A percentile compares a stretch with the other conserved stretches of the same genome.
These are phyloP conservation scores for Hippolais icterina DNA, from an alignment of 2,113 vertebrate species.

Conservation along the genomic window DNA sequence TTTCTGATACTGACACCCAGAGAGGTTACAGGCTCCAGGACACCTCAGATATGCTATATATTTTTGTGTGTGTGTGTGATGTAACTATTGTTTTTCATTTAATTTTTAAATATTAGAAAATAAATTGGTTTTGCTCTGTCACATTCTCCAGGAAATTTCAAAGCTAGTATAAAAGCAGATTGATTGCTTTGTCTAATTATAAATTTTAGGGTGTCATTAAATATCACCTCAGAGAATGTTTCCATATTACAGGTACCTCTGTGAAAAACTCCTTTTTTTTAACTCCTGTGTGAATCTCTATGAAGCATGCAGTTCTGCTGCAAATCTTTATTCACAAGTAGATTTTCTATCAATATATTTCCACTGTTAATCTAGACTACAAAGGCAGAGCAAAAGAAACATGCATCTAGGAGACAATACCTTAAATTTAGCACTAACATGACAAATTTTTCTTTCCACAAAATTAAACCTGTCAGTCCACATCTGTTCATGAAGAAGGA, in stretches of 20 bases:
- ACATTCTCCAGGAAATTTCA: background rate
- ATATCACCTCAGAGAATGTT: background rate
- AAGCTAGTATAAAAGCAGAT: background rate
- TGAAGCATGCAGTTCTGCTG: background rate
- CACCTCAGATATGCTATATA: background rate
- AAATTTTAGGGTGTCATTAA: background rate
- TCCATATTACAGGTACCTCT: background rate
- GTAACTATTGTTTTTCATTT: background rate
- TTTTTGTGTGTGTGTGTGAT: background rate
- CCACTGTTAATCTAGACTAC: background rate
- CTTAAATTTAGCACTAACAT: background rate
- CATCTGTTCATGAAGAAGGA: background rate
- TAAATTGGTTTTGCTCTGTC: background rate
- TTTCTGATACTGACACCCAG: background rate
- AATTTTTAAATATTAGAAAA: background rate
- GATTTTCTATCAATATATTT: background rate
- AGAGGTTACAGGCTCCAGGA: background rate
- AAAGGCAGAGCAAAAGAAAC: background rate
- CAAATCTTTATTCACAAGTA: background rate
- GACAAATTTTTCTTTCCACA: background rate
- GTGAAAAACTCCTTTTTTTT: background rate
- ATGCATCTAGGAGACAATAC: background rate
- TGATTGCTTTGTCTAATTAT: background rate
- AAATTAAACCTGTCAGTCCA: background rate
- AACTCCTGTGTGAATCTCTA: background rate